Evolutionary conservation across 2,888 invertebrate species (phyloP), one percentile per base, ranked within the genome.

Genomic region (Electrophaes corylata): DNA sequence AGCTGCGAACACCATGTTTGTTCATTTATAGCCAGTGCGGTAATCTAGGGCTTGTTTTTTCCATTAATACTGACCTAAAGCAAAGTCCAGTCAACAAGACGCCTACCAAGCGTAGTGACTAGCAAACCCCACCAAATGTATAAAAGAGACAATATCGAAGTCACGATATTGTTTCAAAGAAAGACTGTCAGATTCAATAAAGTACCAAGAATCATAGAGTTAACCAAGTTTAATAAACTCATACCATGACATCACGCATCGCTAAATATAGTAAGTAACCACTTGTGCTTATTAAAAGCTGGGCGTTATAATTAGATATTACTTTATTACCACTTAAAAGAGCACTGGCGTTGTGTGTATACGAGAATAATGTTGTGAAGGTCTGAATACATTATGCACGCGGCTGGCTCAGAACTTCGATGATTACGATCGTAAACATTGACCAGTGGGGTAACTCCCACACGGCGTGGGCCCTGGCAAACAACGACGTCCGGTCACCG

Each of bases 401-500:
- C 60, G 48, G 49, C 44, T 54, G 41, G 65, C 57, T 57, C 40
- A 51, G 52, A 57, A 52, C 57, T 57, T 37, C 41, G 50, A 56
- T 54, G 58, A 58, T 60, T 48, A 56, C 54, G 60, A 62, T 57
- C 57, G 59, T 60, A 65, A 69, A 66, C 63, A 60, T 55, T 68
- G 65, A 60, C 62, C 67, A 60, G 55, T 53, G 37, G 53, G 31
- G 59, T 61, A 61, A 61, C 63, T 49, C 63, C 65, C 59, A 64
- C 65, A 57, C 50, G 47, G 83, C 81, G 86, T 88, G 84, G 87
- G 89, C 67, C 78, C 78, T 76, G 76, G 79, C 77, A 88, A 89
- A 90, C 85, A 87, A 77, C 83, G 70, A 82, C 87, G 84, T 90
- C 89, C 89, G 88, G 88, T 80, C 77, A 79, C 71, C 77, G 76